A percentile compares a stretch with the other conserved stretches of the same genome.
These are phyloP conservation scores for Terrapene triunguis DNA, from an alignment of 2,113 vertebrate genomes.

Conservation along the genomic window DNA sequence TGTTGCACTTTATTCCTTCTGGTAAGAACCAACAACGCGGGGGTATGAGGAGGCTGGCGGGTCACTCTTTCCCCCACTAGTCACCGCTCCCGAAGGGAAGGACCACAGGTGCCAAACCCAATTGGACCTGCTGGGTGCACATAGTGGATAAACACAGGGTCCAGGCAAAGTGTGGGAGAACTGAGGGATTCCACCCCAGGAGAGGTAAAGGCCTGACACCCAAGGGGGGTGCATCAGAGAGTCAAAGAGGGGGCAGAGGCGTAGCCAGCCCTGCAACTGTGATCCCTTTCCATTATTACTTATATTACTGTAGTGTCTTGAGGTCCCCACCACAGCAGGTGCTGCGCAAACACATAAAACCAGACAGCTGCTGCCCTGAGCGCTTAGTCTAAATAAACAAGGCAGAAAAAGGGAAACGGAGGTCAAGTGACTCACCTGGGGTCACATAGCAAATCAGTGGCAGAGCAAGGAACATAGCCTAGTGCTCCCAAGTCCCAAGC, in stretches of 20 bases:
- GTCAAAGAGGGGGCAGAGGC: neutral
- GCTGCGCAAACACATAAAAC: neutral
- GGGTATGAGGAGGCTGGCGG: neutral
- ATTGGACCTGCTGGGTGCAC: neutral
- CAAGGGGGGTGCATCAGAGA: neutral
- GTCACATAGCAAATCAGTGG: neutral
- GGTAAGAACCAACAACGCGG: neutral
- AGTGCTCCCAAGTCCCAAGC: neutral
- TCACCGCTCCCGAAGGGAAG: neutral
- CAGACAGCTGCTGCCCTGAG: neutral
- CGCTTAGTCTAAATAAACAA: fast-evolving
- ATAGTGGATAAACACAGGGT: neutral
- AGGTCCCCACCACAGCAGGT: neutral
- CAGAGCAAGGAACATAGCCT: neutral
- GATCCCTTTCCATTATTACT: neutral
- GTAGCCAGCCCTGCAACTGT: neutral
- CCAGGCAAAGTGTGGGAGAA: too few relatives aligned
- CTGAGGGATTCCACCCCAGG: too few relatives aligned
- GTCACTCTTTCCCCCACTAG: neutral
- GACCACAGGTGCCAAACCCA: neutral
- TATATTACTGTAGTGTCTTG: neutral
- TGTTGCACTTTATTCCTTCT: neutral
- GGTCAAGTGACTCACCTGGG: neutral
- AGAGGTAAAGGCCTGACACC: too few relatives aligned
- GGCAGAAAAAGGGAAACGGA: fast-evolving